These are phyloP conservation scores for Hetaerina americana DNA, from an alignment of 1,140 invertebrate species.

Conservation along the genomic window DNA sequence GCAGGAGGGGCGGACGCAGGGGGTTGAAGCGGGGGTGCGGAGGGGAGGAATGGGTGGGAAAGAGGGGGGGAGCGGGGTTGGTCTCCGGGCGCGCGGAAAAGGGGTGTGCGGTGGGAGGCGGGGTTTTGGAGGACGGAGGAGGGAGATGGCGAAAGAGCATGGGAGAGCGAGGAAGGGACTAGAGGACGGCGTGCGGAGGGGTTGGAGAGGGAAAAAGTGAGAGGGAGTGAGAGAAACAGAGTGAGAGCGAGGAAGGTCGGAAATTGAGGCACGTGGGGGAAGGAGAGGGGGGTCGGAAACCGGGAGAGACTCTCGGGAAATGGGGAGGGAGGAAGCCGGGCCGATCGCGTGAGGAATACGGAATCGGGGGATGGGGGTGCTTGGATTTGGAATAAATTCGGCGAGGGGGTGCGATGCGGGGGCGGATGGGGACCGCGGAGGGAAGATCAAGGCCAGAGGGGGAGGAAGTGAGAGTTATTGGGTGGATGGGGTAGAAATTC, in stretches of 20 bases:
- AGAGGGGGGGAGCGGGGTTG: neutral
- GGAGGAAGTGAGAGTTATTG: too few relatives aligned
- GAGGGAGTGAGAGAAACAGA: slow-evolving; percentile 4
- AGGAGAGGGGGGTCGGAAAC: slow-evolving; percentile 14
- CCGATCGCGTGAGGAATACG: neutral
- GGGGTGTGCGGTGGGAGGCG: neutral
- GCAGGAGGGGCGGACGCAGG: slow-evolving; percentile 7
- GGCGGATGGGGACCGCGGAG: too few relatives aligned
- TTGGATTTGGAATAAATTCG: too few relatives aligned
- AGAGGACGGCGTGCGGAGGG: slow-evolving; percentile 27
- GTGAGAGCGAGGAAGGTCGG: neutral
- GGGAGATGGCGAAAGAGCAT: neutral
- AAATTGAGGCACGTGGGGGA: slow-evolving; percentile 6
- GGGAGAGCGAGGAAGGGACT: neutral
- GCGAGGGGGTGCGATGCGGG: too few relatives aligned
- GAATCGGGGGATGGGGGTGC: too few relatives aligned
- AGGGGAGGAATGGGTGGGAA: slow-evolving; percentile 20
- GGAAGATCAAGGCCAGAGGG: too few relatives aligned
- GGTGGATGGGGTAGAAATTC: too few relatives aligned
- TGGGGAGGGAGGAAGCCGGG: slow-evolving; percentile 17
- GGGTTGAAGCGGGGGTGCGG: slow-evolving; percentile 28
- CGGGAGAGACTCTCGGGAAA: slow-evolving; percentile 19
- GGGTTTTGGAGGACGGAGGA: too few relatives aligned
- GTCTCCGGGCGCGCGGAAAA: neutral
- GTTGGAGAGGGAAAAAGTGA: slow-evolving; percentile 19